phyloP scores from a whole-genome alignment of 2,113 vertebrate species.

The Daboia siamensis region DNA sequence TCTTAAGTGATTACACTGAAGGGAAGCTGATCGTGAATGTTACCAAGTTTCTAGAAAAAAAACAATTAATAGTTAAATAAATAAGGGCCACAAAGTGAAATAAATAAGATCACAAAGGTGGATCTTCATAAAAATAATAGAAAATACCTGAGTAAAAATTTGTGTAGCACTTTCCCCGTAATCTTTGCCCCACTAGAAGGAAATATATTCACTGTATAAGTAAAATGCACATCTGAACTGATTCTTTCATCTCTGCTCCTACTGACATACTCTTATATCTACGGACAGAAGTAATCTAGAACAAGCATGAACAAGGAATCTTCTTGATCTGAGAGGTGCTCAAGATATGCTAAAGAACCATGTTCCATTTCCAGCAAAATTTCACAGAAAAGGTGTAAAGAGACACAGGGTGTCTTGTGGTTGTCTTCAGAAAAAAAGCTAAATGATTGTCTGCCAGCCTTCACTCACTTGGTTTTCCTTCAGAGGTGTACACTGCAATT shows the following conservation, averaged over 20 bases:
- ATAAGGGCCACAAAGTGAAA: too few relatives aligned
- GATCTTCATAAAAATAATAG: neutral
- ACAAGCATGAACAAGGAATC: neutral
- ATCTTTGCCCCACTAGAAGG: neutral
- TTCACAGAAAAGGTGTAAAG: neutral
- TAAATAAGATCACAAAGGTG: neutral
- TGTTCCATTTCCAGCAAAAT: neutral
- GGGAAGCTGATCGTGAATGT: neutral
- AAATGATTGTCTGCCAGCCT: neutral
- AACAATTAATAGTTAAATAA: neutral
- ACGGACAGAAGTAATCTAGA: neutral
- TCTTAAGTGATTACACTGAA: neutral
- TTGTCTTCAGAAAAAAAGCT: neutral
- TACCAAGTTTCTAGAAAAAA: neutral
- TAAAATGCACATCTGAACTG: neutral
- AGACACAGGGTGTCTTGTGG: too few relatives aligned
- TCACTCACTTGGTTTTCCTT: neutral
- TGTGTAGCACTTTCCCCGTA: neutral
- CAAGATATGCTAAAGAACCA: neutral
- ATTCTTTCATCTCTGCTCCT: neutral
- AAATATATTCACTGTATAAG: neutral
- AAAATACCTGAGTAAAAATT: neutral
- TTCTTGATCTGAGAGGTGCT: neutral
- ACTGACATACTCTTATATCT: neutral
- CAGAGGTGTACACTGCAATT: neutral